phyloP scores from a whole-genome alignment of 2,113 vertebrate species.

The Monarcha castaneiventris region DNA sequence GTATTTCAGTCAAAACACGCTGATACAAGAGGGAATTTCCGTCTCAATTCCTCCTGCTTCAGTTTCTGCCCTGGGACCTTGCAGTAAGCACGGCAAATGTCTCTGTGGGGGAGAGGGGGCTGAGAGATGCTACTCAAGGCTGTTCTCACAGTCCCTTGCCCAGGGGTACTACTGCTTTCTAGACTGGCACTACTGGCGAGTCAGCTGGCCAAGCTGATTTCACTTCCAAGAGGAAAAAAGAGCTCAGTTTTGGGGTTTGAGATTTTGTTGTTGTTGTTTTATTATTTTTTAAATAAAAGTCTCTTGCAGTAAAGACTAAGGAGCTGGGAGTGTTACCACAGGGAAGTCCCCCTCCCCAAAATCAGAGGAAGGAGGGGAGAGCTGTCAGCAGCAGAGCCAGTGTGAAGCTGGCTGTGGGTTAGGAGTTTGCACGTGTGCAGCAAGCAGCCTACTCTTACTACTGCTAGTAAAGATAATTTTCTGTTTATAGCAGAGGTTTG shows the following conservation, averaged over 20 bases:
- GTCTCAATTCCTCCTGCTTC: background rate
- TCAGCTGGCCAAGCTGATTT: background rate
- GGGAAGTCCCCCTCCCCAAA: background rate
- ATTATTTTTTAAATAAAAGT: background rate
- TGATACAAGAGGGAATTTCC: background rate
- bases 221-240: background rate
- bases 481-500: background rate
- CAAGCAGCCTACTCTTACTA: background rate
- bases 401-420: background rate
- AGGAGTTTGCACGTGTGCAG: background rate
- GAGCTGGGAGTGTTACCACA: background rate
- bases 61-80: background rate
- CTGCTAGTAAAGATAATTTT: background rate
- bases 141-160: background rate
- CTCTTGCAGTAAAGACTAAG: background rate
- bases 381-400: background rate
- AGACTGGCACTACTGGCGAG: background rate
- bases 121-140: background rate
- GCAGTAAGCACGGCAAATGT: background rate
- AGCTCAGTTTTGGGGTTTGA: background rate
- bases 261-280: background rate
- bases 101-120: background rate
- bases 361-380: background rate
- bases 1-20: fast-evolving
- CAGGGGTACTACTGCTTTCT: fast-evolving